These are phyloP conservation scores for Axinella damicornis DNA, from an alignment of 37 sponge, comb jelly and placozoan species.

Conservation along the genomic window DNA sequence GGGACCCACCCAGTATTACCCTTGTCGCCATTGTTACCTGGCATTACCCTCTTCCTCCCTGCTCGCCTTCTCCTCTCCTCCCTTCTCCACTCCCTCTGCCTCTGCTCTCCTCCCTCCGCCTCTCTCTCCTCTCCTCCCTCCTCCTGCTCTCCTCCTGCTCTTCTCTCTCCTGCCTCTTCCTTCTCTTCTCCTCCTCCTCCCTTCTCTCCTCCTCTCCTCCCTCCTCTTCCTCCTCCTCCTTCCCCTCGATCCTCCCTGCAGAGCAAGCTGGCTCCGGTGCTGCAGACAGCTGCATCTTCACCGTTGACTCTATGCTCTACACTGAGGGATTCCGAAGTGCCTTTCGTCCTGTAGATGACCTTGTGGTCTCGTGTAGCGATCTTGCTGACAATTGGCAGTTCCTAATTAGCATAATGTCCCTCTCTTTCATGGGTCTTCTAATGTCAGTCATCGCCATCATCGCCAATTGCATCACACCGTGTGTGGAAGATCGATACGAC, in stretches of 20 bases:
- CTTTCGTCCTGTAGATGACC: slow-evolving; percentile 25
- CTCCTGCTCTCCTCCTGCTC: background rate
- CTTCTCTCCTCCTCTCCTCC: background rate
- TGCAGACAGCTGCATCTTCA: slow-evolving; percentile 42
- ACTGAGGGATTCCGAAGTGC: slow-evolving; percentile 8
- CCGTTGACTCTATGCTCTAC: slow-evolving; percentile 35
- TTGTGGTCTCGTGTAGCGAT: slow-evolving; percentile 38
- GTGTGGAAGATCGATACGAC: slow-evolving; percentile 41
- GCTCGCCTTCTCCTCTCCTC: background rate
- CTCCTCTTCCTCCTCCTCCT: background rate
- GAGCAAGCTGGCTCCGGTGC: too few relatives aligned
- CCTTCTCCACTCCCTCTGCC: background rate
- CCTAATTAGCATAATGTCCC: slow-evolving; percentile 49
- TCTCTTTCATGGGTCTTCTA: slow-evolving; percentile 50
- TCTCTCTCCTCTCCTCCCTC: background rate
- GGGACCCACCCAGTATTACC: too few relatives aligned
- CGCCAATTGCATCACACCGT: slow-evolving; percentile 55
- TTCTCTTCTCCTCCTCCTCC: background rate
- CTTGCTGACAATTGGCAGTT: slow-evolving; percentile 38
- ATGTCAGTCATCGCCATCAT: slow-evolving; percentile 38
- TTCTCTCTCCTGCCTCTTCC: background rate
- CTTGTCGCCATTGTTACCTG: too few relatives aligned
- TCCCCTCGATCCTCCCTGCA: too few relatives aligned
- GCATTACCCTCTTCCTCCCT: background rate
- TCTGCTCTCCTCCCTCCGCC: background rate